Percentiles rank a stretch among this genome's conserved stretches.
phyloP scores from a whole-genome alignment of 2,888 invertebrate genomes.

The Catocala sponsa region DNA sequence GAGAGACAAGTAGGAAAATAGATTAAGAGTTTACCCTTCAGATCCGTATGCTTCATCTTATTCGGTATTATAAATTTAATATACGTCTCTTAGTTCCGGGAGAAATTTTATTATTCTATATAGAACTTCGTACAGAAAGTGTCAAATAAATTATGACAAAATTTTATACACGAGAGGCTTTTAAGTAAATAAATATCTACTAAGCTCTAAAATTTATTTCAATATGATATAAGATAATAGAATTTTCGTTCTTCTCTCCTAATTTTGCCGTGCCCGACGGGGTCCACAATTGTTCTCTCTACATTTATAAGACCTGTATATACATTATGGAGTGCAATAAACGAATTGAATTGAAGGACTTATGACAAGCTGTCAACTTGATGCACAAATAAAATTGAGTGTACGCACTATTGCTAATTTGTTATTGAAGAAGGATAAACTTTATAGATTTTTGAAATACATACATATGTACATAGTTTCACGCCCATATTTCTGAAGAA shows the following conservation, averaged over 20 bases:
- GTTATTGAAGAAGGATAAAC: background rate
- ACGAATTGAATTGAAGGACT: too few species aligned
- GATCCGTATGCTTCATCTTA: background rate
- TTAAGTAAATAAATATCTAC: too few species aligned
- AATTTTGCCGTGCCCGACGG: too few species aligned
- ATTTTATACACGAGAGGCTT: background rate
- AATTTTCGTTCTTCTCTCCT: too few species aligned
- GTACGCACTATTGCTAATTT: background rate
- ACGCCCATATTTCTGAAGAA: too few species aligned
- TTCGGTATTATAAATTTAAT: background rate
- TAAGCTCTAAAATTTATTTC: too few species aligned
- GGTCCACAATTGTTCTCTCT: too few species aligned
- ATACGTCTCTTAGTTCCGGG: background rate
- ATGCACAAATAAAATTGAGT: background rate
- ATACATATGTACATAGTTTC: too few species aligned
- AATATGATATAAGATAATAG: too few species aligned
- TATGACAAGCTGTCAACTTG: conserved; percentile 1
- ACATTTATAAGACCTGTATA: too few species aligned
- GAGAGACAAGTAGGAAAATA: background rate
- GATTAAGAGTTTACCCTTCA: background rate
- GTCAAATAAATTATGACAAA: conserved; percentile 7
- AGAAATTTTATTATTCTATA: background rate
- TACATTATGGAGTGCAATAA: too few species aligned
- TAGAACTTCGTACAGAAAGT: conserved; percentile 1
- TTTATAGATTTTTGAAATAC: too few species aligned